Evolutionary conservation across 35 echinoderm and acorn worm genomes (phyloP), one percentile per base, ranked within the genome.

Genomic region (Amphiura filiformis): DNA sequence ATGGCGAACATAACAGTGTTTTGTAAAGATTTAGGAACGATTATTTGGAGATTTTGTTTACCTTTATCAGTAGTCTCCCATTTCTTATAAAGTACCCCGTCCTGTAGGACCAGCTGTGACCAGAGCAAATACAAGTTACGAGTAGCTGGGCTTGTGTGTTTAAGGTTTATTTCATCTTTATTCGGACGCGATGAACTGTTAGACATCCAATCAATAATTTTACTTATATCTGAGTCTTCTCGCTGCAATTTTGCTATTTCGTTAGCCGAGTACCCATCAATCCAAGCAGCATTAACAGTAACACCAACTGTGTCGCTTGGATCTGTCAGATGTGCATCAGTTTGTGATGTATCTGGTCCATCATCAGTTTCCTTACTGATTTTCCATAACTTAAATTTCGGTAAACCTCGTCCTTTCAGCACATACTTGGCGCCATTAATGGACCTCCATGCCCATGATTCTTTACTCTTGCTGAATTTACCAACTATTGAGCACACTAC

Each of bases 171-270:
- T 28, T 31, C 0, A 52, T 84, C 81, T 57, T 34, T 39, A 5
- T 61, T 5, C 3, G 81, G 81, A 31, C 81, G 37, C 12, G 49
- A 9, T 23, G 23, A 34, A 35, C 39, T 52, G 4, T 57, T 20
- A 13, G 49, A 0, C 22, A 84, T 15, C 81, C 81, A 61, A 5
- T 33, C 26, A 30, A 84, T 31, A n/a, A 84, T 35, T 56, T 33
- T 52, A 32, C 44, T n/a, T 35, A 84, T 84, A 22, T 84, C 44
- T 56, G 81, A 32, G 23, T 84, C 39, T 1, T 39, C 34, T 32
- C 44, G 39, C 34, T 84, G 81, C 32, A 84, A n/a, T 84, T 84
- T 84, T 17, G 81, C 81, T 7, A 84, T 84, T 0, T 84, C 81
- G 1, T 84, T 31, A 32, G 81, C 33, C 1, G 81, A 23, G 44